Evolutionary conservation across 2,797 vertebrate species (phyloP), one percentile per base, ranked within the genome.

Genomic region (Aratinga solstitialis): DNA sequence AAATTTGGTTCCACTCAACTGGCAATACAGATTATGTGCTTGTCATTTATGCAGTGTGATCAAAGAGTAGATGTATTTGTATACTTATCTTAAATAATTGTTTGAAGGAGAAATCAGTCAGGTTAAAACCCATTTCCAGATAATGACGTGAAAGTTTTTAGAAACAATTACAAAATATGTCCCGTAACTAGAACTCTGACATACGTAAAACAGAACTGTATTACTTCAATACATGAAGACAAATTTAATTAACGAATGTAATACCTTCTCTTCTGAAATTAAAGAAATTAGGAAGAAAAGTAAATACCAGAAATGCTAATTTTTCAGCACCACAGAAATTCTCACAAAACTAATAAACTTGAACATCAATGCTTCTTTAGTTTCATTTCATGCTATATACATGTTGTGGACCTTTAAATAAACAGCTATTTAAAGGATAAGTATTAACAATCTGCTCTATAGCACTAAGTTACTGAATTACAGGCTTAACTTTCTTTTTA

Each of bases 1-100:
- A 97, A 96, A 96, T 93, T 96, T 94, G 92, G 97, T 98, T 98
- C 97, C 97, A 97, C 95, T 98, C 97, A 98, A 80, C 76, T 96
- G 95, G 95, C 90, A 97, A 92, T 82, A 95, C 77, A 84, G 96
- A 98, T 97, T 94, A 98, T 71, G 73, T 88, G 91, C 69, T 87
- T 97, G 96, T 95, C 96, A 94, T 87, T 95, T 92, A 91, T 74
- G 90, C 88, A 89, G 71, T 71, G 84, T 88, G 87, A 98, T 96
- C 91, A 93, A 97, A 96, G 68, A 94, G 76, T 53, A 96, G 96
- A 97, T 93, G 77, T 95, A 96, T 97, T 97, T 97, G 95, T 97
- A 94, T 96, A 97, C 95, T 98, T 97, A 97, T 89, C 94, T 97
- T 97, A 96, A 96, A 95, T 96, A 97, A 97, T 94, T 97, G 93